Evolutionary conservation across 2,888 invertebrate species (phyloP).

Genomic region (Pandemis cinnamomeana): DNA sequence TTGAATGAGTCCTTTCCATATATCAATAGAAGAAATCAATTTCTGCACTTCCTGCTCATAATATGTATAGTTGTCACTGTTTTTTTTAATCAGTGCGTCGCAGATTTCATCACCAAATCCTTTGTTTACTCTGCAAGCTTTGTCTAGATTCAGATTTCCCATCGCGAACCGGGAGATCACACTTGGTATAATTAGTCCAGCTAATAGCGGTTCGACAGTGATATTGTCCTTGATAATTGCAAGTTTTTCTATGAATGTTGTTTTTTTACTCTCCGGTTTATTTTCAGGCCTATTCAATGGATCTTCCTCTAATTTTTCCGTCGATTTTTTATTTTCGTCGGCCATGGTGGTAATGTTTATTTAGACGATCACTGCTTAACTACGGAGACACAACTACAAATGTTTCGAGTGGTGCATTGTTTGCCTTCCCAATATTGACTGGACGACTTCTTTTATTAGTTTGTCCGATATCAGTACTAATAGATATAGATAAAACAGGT

Average conservation of each 20-base stretch:
- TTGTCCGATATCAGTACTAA: conserved; percentile 76
- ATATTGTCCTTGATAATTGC: conserved; percentile 82
- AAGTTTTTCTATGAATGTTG: conserved; percentile 66
- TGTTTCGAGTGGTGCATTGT: conserved; percentile 53
- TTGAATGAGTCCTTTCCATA: conserved; percentile 83
- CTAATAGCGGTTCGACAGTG: conserved; percentile 89
- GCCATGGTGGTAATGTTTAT: conserved; percentile 57
- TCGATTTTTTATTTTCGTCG: conserved; percentile 60
- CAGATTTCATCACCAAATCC: conserved; percentile 70
- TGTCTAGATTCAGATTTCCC: conserved; percentile 79
- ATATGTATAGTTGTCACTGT: conserved; percentile 80
- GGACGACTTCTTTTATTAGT: conserved; percentile 57
- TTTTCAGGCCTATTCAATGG: conserved; percentile 63
- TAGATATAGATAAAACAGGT: conserved; percentile 66
- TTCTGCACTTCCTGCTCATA: conserved; percentile 87
- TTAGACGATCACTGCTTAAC: neutral
- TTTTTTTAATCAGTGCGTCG: conserved; percentile 68
- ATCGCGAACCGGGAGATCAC: conserved; percentile 88
- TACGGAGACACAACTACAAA: neutral
- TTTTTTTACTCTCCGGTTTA: conserved; percentile 58
- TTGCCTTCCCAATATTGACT: conserved; percentile 64
- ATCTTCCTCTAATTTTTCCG: conserved; percentile 68
- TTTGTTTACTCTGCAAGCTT: conserved; percentile 76
- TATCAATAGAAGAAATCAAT: conserved; percentile 82
- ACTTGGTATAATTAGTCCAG: conserved; percentile 88